phyloP scores from a whole-genome alignment of 2,797 vertebrate species.

The Spea hammondii region DNA sequence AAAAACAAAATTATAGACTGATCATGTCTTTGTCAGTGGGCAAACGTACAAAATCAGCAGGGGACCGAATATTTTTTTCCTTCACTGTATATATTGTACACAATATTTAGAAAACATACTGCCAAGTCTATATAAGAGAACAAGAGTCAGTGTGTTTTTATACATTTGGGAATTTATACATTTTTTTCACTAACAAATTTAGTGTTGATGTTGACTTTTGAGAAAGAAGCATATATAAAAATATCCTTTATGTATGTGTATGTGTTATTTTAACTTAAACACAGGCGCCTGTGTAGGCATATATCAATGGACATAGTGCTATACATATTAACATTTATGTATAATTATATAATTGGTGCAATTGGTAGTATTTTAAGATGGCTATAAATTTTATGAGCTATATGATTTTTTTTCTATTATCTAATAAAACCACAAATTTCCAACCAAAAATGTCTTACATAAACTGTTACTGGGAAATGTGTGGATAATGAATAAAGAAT shows the following conservation, averaged over 20 bases:
- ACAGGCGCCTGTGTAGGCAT: neutral
- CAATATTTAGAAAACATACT: too few species aligned
- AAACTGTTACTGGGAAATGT: too few species aligned
- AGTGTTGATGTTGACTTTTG: neutral
- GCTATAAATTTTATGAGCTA: too few species aligned
- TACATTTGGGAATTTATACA: neutral
- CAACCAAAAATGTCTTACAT: too few species aligned
- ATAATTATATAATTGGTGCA: neutral
- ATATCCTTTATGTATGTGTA: slow-evolving; percentile 3
- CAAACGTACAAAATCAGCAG: too few species aligned
- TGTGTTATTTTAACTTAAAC: neutral
- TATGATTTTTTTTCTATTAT: too few species aligned
- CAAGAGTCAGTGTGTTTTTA: slow-evolving; percentile 4
- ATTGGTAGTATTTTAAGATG: neutral
- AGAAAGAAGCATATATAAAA: neutral
- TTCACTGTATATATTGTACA: too few species aligned
- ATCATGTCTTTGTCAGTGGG: too few species aligned
- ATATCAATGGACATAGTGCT: neutral
- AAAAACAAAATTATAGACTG: too few species aligned
- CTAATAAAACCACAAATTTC: too few species aligned
- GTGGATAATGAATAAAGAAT: too few species aligned
- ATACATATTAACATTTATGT: neutral
- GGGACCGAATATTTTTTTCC: too few species aligned
- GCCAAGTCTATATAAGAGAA: neutral
- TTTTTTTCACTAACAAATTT: neutral